These are phyloP conservation scores for Macropus fuliginosus DNA, from an alignment of 2,797 vertebrate species.

Conservation along the genomic window DNA sequence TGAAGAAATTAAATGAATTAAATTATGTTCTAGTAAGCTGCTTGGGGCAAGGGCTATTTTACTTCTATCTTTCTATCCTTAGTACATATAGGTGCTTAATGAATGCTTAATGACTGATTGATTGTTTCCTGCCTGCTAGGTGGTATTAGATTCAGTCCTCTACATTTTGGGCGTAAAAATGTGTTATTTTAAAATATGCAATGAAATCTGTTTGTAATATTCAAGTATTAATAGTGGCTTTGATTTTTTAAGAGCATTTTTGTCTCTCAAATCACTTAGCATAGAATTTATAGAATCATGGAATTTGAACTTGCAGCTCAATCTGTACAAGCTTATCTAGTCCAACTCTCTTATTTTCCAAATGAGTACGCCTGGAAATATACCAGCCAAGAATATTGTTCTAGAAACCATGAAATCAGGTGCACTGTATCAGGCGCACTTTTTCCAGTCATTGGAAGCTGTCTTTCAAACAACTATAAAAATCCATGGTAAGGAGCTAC, in stretches of 20 bases:
- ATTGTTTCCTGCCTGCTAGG: not conserved
- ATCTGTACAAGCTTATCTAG: not conserved
- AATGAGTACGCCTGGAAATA: not conserved
- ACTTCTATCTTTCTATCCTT: not conserved
- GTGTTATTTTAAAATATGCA: not conserved
- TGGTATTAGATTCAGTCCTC: not conserved
- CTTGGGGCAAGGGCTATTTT: not conserved
- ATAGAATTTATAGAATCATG: conserved; percentile 44
- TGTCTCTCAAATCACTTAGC: conserved; percentile 1
- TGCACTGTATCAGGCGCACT: not conserved
- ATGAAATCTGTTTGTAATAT: not conserved
- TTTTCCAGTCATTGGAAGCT: not conserved
- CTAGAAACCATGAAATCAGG: conserved; percentile 9
- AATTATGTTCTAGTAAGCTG: not conserved
- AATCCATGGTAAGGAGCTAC: not conserved
- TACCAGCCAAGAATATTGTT: conserved; percentile 18
- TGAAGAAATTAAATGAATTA: not conserved
- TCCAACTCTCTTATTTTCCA: not conserved
- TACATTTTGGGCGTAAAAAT: not conserved
- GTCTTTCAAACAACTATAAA: not conserved
- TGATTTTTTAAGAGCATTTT: conserved; percentile 18
- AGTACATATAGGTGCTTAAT: not conserved
- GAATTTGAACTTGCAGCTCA: not conserved
- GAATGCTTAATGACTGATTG: not conserved
- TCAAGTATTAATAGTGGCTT: conserved; percentile 24